A percentile compares a stretch with the other conserved stretches of the same genome.
Evolutionary conservation across 2,797 vertebrate genomes (phyloP).

Genomic region (Helarctos malayanus): DNA sequence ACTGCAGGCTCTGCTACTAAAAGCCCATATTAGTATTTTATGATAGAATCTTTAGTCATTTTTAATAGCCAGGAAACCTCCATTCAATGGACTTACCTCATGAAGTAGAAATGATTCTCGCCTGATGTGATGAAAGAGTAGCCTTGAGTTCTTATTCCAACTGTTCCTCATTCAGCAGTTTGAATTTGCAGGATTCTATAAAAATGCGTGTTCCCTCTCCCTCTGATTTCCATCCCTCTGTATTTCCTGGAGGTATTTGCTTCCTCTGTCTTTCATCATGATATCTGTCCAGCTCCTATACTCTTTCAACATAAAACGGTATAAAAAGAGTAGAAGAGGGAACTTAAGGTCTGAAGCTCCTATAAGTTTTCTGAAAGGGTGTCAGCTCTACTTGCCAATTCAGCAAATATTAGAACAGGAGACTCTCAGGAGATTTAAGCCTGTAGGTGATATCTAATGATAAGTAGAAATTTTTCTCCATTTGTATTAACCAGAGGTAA

Average conservation of each 20-base stretch:
- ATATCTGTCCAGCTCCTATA: neutral
- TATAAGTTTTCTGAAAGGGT: neutral
- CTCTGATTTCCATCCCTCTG: neutral
- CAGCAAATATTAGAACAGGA: neutral
- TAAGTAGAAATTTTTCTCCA: neutral
- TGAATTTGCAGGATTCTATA: neutral
- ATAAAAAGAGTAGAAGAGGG: neutral
- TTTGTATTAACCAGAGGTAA: neutral
- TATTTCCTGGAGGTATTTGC: neutral
- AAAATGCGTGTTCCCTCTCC: neutral
- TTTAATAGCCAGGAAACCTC: neutral
- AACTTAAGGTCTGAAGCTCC: neutral
- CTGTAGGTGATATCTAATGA: neutral
- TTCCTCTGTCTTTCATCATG: constrained; percentile 3
- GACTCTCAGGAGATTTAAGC: neutral
- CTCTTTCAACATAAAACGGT: neutral
- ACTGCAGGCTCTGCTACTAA: neutral
- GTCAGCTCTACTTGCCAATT: neutral
- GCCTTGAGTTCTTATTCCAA: neutral
- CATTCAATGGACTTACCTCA: neutral
- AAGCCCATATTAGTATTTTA: neutral
- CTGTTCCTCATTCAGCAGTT: neutral
- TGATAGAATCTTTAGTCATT: neutral
- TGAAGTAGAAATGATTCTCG: neutral
- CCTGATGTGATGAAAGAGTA: neutral